phyloP scores from a whole-genome alignment of 35 echinoderm and acorn worm species.

The Apostichopus parvimensis region DNA sequence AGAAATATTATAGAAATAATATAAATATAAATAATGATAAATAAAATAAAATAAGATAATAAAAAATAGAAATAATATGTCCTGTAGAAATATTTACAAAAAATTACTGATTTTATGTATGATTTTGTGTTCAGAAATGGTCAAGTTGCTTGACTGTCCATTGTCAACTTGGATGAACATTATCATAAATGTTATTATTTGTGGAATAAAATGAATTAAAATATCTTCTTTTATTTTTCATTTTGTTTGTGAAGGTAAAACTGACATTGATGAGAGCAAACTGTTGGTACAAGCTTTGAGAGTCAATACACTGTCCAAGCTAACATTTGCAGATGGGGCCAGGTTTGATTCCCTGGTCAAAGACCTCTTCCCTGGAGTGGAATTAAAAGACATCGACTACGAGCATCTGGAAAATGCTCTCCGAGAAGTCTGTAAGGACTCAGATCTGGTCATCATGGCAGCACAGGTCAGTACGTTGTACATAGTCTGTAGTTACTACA shows the following conservation, averaged over 20 bases:
- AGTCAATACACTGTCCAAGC: slow-evolving; percentile 95
- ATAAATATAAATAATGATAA: no score
- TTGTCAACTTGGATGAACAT: no score
- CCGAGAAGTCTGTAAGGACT: slow-evolving; percentile 83
- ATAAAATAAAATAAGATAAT: no score
- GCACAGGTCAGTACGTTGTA: slow-evolving; percentile 68
- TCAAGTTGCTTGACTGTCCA: no score
- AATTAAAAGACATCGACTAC: slow-evolving; percentile 98
- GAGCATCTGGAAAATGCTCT: slow-evolving; percentile 79
- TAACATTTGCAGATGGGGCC: slow-evolving; percentile 90
- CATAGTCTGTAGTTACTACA: no score
- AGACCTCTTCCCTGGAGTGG: slow-evolving; percentile 96
- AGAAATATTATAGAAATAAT: no score
- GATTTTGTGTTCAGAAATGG: no score
- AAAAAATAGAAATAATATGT: no score
- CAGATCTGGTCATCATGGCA: slow-evolving; percentile 79
- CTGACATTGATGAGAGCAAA: slow-evolving; percentile 85
- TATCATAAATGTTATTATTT: no score
- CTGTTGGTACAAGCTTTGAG: slow-evolving; percentile 92
- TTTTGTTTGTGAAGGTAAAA: slow-evolving; percentile 28
- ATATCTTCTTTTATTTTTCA: background rate
- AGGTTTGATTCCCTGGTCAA: slow-evolving; percentile 93
- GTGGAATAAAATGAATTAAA: no score
- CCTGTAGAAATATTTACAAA: background rate
- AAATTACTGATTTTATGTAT: no score